These are phyloP conservation scores for Brachionus sp. DNA, from an alignment of 1,140 invertebrate species.

Conservation along the genomic window DNA sequence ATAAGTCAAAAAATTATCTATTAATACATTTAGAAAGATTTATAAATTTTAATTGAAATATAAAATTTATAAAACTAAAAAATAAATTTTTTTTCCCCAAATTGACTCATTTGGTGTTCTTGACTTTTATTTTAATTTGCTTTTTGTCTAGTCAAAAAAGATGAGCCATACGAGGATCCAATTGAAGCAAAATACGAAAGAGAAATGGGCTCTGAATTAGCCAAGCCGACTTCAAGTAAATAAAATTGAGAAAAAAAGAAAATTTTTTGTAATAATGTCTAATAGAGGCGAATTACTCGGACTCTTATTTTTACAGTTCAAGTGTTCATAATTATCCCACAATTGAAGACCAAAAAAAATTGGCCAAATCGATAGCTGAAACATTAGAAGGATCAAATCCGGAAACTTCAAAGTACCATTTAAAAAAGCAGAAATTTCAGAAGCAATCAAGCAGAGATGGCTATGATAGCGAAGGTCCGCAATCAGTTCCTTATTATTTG, in stretches of 20 bases:
- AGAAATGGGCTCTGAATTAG: conserved; percentile 39
- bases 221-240: conserved; percentile 22
- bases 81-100: no score
- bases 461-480: not conserved
- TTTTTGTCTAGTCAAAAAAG: not conserved
- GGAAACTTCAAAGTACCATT: conserved; percentile 17
- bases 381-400: conserved; percentile 36
- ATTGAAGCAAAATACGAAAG: conserved; percentile 21
- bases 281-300: conserved; percentile 15
- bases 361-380: conserved; percentile 9
- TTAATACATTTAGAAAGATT: no score
- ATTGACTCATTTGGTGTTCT: no score
- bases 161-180: conserved; percentile 7
- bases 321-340: conserved; percentile 34
- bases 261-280: not conserved
- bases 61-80: no score
- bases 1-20: no score
- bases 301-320: conserved; percentile 39
- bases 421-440: conserved; percentile 37
- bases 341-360: conserved; percentile 43
- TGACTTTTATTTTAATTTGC: no score
- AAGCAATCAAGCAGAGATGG: conserved; percentile 36
- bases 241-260: not conserved
- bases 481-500: not conserved
- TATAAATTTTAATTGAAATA: no score